phyloP scores from a whole-genome alignment of 2,113 vertebrate genomes.

The Elgaria multicarinata region DNA sequence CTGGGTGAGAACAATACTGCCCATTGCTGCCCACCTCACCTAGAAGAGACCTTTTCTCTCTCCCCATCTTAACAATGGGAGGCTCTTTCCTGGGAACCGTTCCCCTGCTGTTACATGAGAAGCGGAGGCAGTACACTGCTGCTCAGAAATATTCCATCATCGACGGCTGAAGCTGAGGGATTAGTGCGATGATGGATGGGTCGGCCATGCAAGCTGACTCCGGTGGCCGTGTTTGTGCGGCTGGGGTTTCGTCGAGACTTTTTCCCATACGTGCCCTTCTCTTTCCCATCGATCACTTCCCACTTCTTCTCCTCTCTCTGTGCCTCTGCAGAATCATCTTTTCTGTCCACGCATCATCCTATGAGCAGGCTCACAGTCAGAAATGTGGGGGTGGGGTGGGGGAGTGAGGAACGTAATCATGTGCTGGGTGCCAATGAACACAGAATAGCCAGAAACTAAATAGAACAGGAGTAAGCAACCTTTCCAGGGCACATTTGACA shows the following conservation, averaged over 20 bases:
- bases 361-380: not conserved
- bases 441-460: no score
- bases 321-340: not conserved
- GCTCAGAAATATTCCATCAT: constrained; percentile 3
- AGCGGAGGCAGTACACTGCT: constrained; percentile 42
- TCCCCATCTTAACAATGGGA: constrained; percentile 46
- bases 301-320: rapidly evolving
- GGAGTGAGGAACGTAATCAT: no score
- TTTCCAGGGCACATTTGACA: no score
- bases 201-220: not conserved
- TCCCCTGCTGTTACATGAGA: constrained; percentile 55
- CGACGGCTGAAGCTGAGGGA: constrained; percentile 2
- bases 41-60: constrained; percentile 57
- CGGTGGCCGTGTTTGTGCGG: not conserved
- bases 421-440: no score
- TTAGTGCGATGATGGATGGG: constrained; percentile 30
- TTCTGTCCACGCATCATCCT: not conserved
- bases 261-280: not conserved
- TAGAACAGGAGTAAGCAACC: no score
- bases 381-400: no score
- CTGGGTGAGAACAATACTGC: constrained; percentile 30
- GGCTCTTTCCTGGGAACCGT: constrained; percentile 52
- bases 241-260: rapidly evolving
- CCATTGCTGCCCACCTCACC: constrained; percentile 57
- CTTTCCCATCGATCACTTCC: not conserved